phyloP scores from a whole-genome alignment of 1,140 invertebrate species.

The Macrosteles quadrilineatus region DNA sequence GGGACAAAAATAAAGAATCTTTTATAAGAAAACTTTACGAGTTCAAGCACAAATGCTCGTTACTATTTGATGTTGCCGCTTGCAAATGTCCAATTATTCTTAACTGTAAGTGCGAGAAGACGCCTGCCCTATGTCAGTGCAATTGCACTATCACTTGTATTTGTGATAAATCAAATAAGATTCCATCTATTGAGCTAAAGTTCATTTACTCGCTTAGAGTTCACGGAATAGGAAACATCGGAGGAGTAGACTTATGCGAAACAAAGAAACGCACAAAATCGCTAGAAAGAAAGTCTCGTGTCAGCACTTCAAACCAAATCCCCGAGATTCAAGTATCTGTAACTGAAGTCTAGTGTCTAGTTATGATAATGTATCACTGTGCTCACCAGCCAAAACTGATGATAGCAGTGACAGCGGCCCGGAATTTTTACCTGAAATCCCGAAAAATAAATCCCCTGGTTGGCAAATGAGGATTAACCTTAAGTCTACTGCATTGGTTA shows the following conservation, averaged over 20 bases:
- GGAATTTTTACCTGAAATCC: not conserved
- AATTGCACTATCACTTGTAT: not conserved
- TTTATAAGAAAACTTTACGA: not conserved
- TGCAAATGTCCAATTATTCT: not conserved
- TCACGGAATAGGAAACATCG: not conserved
- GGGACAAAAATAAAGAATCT: not conserved
- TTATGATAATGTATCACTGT: not conserved
- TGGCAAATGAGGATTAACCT: slow-evolving; percentile 35
- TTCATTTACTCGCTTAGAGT: not conserved
- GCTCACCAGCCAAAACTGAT: not conserved
- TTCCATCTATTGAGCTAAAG: slow-evolving; percentile 4
- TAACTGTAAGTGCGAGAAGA: not conserved
- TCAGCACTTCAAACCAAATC: not conserved
- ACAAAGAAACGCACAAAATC: not conserved
- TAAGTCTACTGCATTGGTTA: slow-evolving; percentile 29
- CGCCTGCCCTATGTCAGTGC: not conserved
- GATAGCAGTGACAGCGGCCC: not conserved
- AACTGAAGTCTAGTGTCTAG: not conserved
- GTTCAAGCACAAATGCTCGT: slow-evolving; percentile 6
- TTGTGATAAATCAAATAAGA: not conserved
- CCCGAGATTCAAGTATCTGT: not conserved
- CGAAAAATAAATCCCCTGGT: not conserved
- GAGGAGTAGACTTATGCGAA: too few relatives aligned
- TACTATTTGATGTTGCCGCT: slow-evolving; percentile 6
- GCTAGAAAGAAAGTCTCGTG: not conserved